Base-by-base conservation (phyloP, 2,797 vertebrate species). In the Gallirallus australis region DNA sequence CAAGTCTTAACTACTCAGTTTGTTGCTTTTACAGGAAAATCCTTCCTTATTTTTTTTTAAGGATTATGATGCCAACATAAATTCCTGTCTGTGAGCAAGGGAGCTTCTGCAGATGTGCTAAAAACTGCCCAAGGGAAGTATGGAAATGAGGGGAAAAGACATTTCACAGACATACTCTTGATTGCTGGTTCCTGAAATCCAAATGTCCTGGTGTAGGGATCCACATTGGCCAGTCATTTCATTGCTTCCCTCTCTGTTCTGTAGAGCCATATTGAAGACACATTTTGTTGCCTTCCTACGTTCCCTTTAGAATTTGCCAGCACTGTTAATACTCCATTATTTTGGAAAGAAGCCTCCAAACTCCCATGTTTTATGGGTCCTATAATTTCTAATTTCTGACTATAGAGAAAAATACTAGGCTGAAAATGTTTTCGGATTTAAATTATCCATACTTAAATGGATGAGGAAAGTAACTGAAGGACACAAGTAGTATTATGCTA, bases 1-100 rank as follows among this genome's bases (percentile, higher is more conserved):
- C 16, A 63, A 48, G 9, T 68, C 27, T 66, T 31, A 31, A 42
- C 13, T 64, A 33, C 30, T 53, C 9, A 30, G 17, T 57, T 87
- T 19, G 3, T 64, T 69, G n/a, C 52, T 92, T 79, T 75, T 70
- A 61, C 61, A 70, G 28, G 47, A 80, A 35, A 8, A 3, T 3
- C 16, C 10, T 6, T 8, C 7, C 2, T 8, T 1, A 5, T 48
- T 56, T 54, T 39, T 40, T 50, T 31, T 27, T 0, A 80, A 70
- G 28, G 19, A 50, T 57, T 72, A 27, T 31, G 33, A 25, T 70
- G 27, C 47, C 19, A 37, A 2, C 70, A 42, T 84, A 42, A 90
- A 66, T 47, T 30, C 11, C 17, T 24, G 8, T 54, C 47, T 56
- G 21, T 50, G 63, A 33, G 40, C 27, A 89, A 76, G n/a, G 47